phyloP scores from a whole-genome alignment of 2,113 vertebrate species.

The Pleuronectes platessa region DNA sequence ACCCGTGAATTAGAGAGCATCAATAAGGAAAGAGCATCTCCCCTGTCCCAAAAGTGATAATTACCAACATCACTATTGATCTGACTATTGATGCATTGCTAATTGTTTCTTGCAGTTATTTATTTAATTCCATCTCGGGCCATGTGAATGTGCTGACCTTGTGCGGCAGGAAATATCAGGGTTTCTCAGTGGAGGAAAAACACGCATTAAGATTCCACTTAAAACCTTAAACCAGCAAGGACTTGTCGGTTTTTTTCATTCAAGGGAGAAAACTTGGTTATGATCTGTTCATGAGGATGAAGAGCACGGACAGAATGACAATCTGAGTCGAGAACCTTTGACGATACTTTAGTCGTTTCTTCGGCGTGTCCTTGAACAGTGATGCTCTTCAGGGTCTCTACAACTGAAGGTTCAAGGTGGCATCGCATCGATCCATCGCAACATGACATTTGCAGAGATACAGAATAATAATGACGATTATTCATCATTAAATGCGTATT shows the following conservation, averaged over 20 bases:
- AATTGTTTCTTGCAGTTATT: conserved; percentile 84
- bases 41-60: conserved; percentile 84
- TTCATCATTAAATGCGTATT: conserved; percentile 77
- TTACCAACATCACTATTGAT: conserved; percentile 85
- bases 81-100: conserved; percentile 82
- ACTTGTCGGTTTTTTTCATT: conserved; percentile 44
- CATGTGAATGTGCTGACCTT: conserved; percentile 79
- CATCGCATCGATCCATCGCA: conserved; percentile 70
- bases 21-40: conserved; percentile 80
- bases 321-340: conserved; percentile 47
- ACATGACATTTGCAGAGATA: conserved; percentile 67
- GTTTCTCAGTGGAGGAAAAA: conserved; percentile 52
- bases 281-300: conserved; percentile 55
- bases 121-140: conserved; percentile 76
- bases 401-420: conserved; percentile 54
- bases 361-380: conserved; percentile 69
- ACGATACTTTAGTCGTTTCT: conserved; percentile 52
- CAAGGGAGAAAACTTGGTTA: conserved; percentile 20
- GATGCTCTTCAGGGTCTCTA: conserved; percentile 61
- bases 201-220: conserved; percentile 66
- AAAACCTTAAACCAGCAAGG: conserved; percentile 56
- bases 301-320: conserved; percentile 59
- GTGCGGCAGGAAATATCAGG: conserved; percentile 60
- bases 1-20: conserved; percentile 75
- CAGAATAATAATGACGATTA: conserved; percentile 76